Base-by-base conservation (phyloP, 1,140 invertebrate genomes). In the Gryllus bimaculatus region DNA sequence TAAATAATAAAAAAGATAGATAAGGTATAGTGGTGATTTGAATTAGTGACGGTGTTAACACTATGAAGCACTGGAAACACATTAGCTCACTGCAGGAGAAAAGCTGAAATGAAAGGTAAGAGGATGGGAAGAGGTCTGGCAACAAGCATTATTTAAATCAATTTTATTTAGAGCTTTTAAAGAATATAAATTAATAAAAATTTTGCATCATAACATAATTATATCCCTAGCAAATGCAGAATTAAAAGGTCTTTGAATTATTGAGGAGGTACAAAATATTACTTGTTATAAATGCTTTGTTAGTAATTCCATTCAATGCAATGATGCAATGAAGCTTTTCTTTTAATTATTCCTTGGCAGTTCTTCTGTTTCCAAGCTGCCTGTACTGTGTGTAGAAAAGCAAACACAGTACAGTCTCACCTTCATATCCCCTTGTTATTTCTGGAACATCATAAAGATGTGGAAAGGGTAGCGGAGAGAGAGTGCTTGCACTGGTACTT, bases 401-500 rank as follows among this genome's bases (percentile, higher is more conserved):
- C 26, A 39, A 66, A 66, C 54, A 66, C 54, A 66, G 54, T 66
- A 66, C 54, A 66, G 54, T 66, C 54, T 66, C 54, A 66, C 54
- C 54, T 66, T 66, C 54, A 66, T 66, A 66, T 66, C 54, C 54
- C 54, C 18, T 66, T 18, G 54, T 10, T 13, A 66, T 66, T 10
- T 66, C 54, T 66, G 54, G 54, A 13, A 66, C 54, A 66, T 66
- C 54, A 18, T 66, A 66, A 10, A 66, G 10, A 18, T 66, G 54
- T 47, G 74, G 74, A 7, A 47, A 78, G n/a, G 48, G 78, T 21
- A 77, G 8, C 20, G 18, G 81, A 78, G 54, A 10, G 0, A 66
- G 10, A 66, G 54, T 66, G 18, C 54, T 66, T 13, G 47, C 84
- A 75, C 81, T 82, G 76, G 78, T 85, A 39, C 77, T 83, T 81